A percentile compares a stretch with the other conserved stretches of the same genome.
Conservation (phyloP, 2,113 vertebrate species). For the Anolis sagrei region DNA sequence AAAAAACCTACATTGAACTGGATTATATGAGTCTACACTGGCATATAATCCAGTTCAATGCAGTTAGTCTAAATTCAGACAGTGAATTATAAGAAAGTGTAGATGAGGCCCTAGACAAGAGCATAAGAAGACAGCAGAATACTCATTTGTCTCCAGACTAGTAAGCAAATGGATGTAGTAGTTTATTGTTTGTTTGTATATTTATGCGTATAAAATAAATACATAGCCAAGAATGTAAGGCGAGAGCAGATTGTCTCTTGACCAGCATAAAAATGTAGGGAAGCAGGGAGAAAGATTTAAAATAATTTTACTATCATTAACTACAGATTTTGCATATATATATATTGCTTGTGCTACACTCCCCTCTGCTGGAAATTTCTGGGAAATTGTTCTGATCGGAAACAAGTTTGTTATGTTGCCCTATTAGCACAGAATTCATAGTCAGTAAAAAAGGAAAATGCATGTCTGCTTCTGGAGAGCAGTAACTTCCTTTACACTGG, state of each 20-base stretch:
- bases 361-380: constrained; percentile 22
- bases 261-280: background rate
- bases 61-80: too few species aligned
- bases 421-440: background rate
- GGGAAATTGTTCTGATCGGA: background rate
- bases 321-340: background rate
- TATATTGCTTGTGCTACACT: background rate
- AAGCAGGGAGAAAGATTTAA: background rate
- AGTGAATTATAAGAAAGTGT: too few species aligned
- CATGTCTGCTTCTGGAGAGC: background rate
- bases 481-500: background rate
- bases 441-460: background rate
- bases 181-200: too few species aligned
- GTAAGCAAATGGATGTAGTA: rapidly evolving
- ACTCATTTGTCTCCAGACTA: background rate
- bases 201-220: too few species aligned
- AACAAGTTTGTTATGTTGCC: background rate
- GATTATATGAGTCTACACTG: too few species aligned
- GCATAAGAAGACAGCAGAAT: background rate
- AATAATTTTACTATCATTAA: background rate
- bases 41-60: too few species aligned
- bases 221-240: background rate
- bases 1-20: too few species aligned
- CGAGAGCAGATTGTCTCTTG: background rate
- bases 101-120: too few species aligned